Conservation (phyloP, 2,888 invertebrate species). For the Pyrrhosoma nymphula region DNA sequence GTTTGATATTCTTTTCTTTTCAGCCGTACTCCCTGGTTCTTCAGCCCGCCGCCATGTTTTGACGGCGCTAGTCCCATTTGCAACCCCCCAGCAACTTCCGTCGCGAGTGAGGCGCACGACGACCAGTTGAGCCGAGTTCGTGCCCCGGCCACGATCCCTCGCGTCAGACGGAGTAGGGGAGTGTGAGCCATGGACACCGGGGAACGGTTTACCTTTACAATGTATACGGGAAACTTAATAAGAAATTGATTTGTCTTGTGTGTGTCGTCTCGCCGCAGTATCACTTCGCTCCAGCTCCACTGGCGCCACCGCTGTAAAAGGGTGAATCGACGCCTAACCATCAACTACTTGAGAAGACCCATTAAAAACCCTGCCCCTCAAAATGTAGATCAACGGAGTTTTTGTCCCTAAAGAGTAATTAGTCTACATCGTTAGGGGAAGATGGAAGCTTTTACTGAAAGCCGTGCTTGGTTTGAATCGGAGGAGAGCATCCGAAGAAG, state of each 20-base stretch:
- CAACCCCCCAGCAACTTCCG: slow-evolving; percentile 37
- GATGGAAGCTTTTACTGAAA: not conserved
- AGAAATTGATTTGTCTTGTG: slow-evolving; percentile 25
- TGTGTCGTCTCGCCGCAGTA: slow-evolving; percentile 43
- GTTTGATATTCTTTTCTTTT: not conserved
- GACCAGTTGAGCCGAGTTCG: slow-evolving; percentile 9
- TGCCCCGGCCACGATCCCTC: not conserved
- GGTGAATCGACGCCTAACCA: not conserved
- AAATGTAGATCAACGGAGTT: slow-evolving; percentile 3
- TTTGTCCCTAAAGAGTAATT: slow-evolving; percentile 26
- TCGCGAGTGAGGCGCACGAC: slow-evolving; percentile 10
- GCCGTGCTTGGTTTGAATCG: slow-evolving; percentile 21
- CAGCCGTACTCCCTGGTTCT: slow-evolving; percentile 47
- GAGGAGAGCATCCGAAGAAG: not conserved
- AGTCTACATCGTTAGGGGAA: slow-evolving; percentile 21
- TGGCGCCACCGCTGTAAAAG: not conserved
- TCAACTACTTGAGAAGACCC: slow-evolving; percentile 22
- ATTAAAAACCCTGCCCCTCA: not conserved
- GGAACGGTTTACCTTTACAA: slow-evolving; percentile 51
- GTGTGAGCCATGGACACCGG: slow-evolving; percentile 36
- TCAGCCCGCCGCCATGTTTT: slow-evolving; percentile 16
- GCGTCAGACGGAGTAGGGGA: not conserved
- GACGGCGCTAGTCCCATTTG: slow-evolving; percentile 59
- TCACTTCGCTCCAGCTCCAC: slow-evolving; percentile 42
- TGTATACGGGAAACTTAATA: slow-evolving; percentile 61